Evolutionary conservation across 1,140 invertebrate genomes (phyloP), one percentile per base, ranked within the genome.

Genomic region (Pseudomyrmex gracilis): DNA sequence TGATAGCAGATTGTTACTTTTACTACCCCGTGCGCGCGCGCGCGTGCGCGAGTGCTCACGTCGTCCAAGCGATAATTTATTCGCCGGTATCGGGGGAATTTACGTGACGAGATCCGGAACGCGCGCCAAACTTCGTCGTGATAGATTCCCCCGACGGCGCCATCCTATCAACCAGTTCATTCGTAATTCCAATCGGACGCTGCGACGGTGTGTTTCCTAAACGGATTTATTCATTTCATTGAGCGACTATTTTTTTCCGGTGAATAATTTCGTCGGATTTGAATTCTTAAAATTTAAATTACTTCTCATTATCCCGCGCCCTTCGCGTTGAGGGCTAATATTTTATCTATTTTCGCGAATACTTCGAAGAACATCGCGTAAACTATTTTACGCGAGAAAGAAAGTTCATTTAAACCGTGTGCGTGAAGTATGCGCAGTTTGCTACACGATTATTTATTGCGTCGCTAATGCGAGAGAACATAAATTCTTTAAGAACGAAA

Each of bases 1-100:
- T 57, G 85, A 87, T 87, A 86, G 45, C 78, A 51, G n/a, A 80
- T 70, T 78, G 53, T 43, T 47, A 17, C 68, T 73, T 73, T 86
- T 83, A 86, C 63, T 47, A 8, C 4, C 20, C 15, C 64, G 8
- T n/a, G 1, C 73, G 22, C 20, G 34, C 15, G 22, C 8, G 12
- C 34, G 34, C 15, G 22, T 2, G 12, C 34, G 15, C 43, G 43
- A 57, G 67, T 5, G 57, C 63, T 82, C 45, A 51, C 47, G 34
- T 45, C 10, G 53, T 60, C 34, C 70, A 13, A 20, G 58, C 34
- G 78, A 74, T 74, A 73, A 74, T 58, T 83, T 83, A 76, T 87
- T 76, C 47, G n/a, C 13, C 2, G 24, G 22, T 22, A 60, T 55
- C 47, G 58, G 15, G 22, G 58, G 15, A n/a, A 57, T 2, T 74